These are phyloP conservation scores for Aphaenogaster ashmeadi DNA, from an alignment of 1,140 invertebrate genomes.

Conservation along the genomic window DNA sequence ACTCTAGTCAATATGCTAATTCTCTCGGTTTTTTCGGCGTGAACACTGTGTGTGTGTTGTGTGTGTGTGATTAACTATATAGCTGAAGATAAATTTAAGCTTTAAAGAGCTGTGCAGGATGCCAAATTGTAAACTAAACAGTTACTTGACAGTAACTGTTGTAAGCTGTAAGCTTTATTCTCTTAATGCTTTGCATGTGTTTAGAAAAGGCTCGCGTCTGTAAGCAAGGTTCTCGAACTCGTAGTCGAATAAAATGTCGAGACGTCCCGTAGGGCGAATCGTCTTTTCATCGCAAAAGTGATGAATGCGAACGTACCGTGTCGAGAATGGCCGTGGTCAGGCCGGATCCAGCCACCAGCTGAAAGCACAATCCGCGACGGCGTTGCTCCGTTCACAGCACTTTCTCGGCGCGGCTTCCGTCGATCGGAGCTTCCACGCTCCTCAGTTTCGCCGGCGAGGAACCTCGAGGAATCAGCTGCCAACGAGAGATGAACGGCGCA, in stretches of 20 bases:
- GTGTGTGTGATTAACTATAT: not conserved
- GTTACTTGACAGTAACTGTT: not conserved
- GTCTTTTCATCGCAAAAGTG: not conserved
- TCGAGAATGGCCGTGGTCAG: slow-evolving; percentile 88
- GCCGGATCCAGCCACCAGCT: slow-evolving; percentile 86
- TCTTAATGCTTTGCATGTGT: not conserved
- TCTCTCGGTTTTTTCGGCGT: not conserved
- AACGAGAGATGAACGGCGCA: slow-evolving; percentile 19
- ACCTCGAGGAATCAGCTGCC: slow-evolving; percentile 5
- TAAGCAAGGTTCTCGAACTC: not conserved
- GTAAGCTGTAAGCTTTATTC: not conserved
- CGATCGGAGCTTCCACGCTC: slow-evolving; percentile 21
- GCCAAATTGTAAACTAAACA: not conserved
- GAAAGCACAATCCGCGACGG: slow-evolving; percentile 83
- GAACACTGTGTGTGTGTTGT: no score
- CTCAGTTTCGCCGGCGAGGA: slow-evolving; percentile 20
- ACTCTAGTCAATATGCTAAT: not conserved
- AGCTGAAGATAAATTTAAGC: not conserved
- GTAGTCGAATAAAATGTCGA: not conserved
- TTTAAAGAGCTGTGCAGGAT: not conserved
- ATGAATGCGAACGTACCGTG: slow-evolving; percentile 83
- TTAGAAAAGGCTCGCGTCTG: not conserved
- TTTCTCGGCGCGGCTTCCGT: slow-evolving; percentile 54
- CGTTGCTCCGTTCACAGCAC: slow-evolving; percentile 71
- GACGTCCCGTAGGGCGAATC: not conserved